These are phyloP conservation scores for Dipodomys merriami DNA, from an alignment of 2,113 vertebrate species.

Conservation along the genomic window DNA sequence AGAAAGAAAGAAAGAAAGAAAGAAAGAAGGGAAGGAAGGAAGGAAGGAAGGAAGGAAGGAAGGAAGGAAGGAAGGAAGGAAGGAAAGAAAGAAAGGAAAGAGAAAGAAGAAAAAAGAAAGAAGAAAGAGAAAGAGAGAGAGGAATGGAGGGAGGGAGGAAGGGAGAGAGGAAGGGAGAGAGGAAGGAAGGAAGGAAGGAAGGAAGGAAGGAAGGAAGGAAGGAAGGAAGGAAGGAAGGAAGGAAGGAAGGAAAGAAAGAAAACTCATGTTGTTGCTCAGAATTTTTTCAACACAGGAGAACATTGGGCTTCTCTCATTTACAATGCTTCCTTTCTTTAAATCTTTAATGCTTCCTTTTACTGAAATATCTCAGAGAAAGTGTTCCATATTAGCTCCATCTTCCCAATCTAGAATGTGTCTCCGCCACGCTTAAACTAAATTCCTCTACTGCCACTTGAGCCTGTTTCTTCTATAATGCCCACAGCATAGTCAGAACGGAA, in stretches of 20 bases:
- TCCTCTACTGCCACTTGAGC: not conserved
- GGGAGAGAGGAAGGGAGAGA: too few species aligned
- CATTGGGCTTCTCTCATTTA: not conserved
- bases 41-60: too few species aligned
- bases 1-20: too few species aligned
- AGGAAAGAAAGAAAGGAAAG: too few species aligned
- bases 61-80: too few species aligned
- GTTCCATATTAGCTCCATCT: not conserved
- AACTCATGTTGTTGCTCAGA: not conserved
- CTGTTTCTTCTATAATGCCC: not conserved
- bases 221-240: too few species aligned
- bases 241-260: not conserved
- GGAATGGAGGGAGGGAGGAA: too few species aligned
- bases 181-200: too few species aligned
- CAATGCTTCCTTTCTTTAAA: constrained; percentile 14
- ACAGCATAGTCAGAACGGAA: not conserved
- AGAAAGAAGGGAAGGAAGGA: not conserved
- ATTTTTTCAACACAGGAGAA: constrained; percentile 8
- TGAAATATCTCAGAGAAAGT: not conserved
- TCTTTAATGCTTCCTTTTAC: not conserved
- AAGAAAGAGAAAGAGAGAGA: too few species aligned
- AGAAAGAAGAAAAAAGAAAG: too few species aligned
- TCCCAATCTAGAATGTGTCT: not conserved
- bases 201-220: too few species aligned
- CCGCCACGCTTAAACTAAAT: not conserved